Conservation (phyloP, 2,113 vertebrate species). For the Odontophorus gujanensis region DNA sequence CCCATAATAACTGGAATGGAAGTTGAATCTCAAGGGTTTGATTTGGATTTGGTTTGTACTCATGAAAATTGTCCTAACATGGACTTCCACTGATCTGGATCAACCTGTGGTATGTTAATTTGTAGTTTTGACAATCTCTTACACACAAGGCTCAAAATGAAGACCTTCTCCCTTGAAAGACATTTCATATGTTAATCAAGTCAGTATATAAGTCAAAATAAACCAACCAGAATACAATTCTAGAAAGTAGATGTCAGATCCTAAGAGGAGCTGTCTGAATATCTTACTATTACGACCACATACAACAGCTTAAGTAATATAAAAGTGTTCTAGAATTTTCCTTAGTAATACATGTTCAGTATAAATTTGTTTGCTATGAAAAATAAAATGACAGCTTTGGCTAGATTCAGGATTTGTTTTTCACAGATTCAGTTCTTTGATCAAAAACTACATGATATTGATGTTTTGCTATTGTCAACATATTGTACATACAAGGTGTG, state of each 20-base stretch:
- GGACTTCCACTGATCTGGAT: neutral
- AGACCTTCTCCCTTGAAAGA: slow-evolving; percentile 51
- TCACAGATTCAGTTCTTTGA: slow-evolving; percentile 57
- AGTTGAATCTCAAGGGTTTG: neutral
- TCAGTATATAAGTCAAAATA: slow-evolving; percentile 50
- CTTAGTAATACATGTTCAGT: slow-evolving; percentile 61
- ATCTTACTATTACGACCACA: slow-evolving; percentile 25
- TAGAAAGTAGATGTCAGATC: slow-evolving; percentile 27
- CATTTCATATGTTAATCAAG: slow-evolving; percentile 52
- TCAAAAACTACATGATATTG: slow-evolving; percentile 56
- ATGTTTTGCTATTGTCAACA: slow-evolving; percentile 36
- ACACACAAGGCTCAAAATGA: slow-evolving; percentile 30
- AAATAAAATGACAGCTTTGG: slow-evolving; percentile 69
- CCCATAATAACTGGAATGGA: neutral
- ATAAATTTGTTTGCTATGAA: slow-evolving; percentile 67
- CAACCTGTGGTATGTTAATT: neutral
- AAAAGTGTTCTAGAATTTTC: slow-evolving; percentile 73
- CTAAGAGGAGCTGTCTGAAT: slow-evolving; percentile 52
- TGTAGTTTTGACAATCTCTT: slow-evolving; percentile 40
- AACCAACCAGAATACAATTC: slow-evolving; percentile 30
- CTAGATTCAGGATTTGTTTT: slow-evolving; percentile 50
- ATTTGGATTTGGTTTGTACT: neutral
- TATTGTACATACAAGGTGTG: slow-evolving; percentile 9
- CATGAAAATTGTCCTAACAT: neutral
- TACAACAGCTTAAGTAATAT: slow-evolving; percentile 19